A percentile compares a stretch with the other conserved stretches of the same genome.
phyloP scores from a whole-genome alignment of 2,113 vertebrate genomes.

The Elephas maximus region DNA sequence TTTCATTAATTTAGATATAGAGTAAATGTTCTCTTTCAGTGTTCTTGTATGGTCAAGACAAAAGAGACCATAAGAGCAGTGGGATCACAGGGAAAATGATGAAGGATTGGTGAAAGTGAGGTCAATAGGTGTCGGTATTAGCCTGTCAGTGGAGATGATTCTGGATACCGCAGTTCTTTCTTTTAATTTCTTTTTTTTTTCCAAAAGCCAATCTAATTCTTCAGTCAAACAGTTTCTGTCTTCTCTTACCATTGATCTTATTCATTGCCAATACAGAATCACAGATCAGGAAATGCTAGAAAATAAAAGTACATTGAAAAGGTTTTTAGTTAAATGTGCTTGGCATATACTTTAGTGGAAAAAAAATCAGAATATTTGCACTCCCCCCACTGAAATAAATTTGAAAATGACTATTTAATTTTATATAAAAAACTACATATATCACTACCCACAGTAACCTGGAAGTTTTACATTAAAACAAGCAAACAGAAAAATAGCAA shows the following conservation, averaged over 20 bases:
- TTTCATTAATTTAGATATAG: conserved; percentile 73
- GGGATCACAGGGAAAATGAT: conserved; percentile 31
- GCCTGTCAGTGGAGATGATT: conserved; percentile 56
- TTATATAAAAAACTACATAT: background rate
- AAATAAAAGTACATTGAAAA: conserved; percentile 22
- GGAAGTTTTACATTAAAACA: background rate
- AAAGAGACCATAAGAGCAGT: conserved; percentile 43
- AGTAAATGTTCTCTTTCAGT: conserved; percentile 33
- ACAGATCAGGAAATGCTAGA: conserved; percentile 23
- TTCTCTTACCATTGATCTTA: background rate
- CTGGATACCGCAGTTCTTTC: background rate
- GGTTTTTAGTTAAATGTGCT: conserved; percentile 1
- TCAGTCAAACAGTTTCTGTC: background rate
- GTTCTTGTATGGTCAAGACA: conserved; percentile 69
- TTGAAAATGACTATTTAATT: conserved; percentile 12
- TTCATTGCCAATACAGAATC: background rate
- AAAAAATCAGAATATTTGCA: background rate
- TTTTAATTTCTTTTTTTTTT: background rate
- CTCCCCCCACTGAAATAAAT: background rate
- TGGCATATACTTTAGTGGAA: background rate
- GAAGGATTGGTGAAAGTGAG: conserved; percentile 47
- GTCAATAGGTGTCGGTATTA: conserved; percentile 23
- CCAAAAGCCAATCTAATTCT: conserved; percentile 36
- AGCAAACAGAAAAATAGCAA: background rate
- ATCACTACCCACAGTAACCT: fast-evolving